Base-by-base conservation (phyloP, 1,140 invertebrate genomes). In the Pogonomyrmex barbatus region DNA sequence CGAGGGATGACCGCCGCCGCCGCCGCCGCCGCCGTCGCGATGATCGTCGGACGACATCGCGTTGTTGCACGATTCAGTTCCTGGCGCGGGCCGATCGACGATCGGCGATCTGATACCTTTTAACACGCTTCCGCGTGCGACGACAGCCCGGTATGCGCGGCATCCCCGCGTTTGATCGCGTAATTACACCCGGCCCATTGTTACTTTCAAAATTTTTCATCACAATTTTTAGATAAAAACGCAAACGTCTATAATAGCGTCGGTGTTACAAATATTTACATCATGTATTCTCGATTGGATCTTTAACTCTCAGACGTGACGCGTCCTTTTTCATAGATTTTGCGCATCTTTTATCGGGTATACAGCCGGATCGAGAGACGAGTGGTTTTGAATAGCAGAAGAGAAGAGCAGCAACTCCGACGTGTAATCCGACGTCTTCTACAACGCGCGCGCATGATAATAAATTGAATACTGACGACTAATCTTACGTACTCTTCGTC, bases 381-480 rank as follows among this genome's bases (percentile, higher is more conserved):
- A 62, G 42, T 52, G 42, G 8, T 67, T 36, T 77, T 54, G 56
- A 39, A 82, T 33, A 14, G 9, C 14, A 47, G 47, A 10, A 24
- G 39, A 71, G 42, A 30, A 60, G 60, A 82, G 30, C 30, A 82
- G 52, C 30, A 60, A 17, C 42, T 73, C 60, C 30, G 52, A 71
- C 39, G 52, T 33, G 39, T 39, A 79, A 58, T 85, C 30, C 47
- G 54, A 62, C 45, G 50, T 24, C 5, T 52, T 47, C 33, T 24
- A 42, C 33, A n/a, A 47, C 47, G 54, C 14, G 62, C 39, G 63
- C 52, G 36, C 17, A 73, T 30, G 87, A 63, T 87, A 89, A 90
- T 90, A 89, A 90, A 90, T 89, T 68, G 82, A 90, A 89, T 77
- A 79, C 82, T 87, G 77, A 89, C 78, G 78, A 89, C 75, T 89